These are phyloP conservation scores for Bombus cullumanus DNA, from an alignment of 1,140 invertebrate genomes.

Conservation along the genomic window DNA sequence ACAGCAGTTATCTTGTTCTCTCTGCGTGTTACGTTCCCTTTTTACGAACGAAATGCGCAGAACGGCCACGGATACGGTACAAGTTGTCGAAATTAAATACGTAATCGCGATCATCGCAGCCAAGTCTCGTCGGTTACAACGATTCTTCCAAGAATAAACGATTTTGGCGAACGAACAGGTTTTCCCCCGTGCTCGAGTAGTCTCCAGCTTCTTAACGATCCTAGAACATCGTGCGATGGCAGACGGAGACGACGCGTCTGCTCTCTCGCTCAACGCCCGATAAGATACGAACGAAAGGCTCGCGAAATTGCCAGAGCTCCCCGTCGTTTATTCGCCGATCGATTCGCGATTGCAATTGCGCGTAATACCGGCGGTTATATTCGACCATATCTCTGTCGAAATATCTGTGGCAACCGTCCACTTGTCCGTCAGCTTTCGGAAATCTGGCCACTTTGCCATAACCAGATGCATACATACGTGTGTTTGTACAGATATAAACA, in stretches of 20 bases:
- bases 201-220: neutral
- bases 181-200: neutral
- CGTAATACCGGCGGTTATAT: slow-evolving; percentile 2
- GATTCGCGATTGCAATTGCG: slow-evolving; percentile 1
- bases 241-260: slow-evolving; percentile 23
- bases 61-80: too few species aligned
- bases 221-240: neutral
- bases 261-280: neutral
- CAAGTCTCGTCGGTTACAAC: too few species aligned
- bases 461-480: too few species aligned
- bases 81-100: too few species aligned
- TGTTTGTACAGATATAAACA: too few species aligned
- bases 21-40: neutral
- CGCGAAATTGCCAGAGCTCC: neutral
- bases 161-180: neutral
- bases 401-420: too few species aligned
- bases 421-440: too few species aligned
- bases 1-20: neutral
- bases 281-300: slow-evolving; percentile 27
- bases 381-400: too few species aligned
- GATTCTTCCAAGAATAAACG: too few species aligned
- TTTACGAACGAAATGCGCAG: too few species aligned
- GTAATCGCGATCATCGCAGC: too few species aligned
- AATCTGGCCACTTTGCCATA: too few species aligned
- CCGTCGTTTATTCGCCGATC: slow-evolving; percentile 27